Evolutionary conservation across 2,888 invertebrate species (phyloP).

Genomic region (Drosophila formosana): DNA sequence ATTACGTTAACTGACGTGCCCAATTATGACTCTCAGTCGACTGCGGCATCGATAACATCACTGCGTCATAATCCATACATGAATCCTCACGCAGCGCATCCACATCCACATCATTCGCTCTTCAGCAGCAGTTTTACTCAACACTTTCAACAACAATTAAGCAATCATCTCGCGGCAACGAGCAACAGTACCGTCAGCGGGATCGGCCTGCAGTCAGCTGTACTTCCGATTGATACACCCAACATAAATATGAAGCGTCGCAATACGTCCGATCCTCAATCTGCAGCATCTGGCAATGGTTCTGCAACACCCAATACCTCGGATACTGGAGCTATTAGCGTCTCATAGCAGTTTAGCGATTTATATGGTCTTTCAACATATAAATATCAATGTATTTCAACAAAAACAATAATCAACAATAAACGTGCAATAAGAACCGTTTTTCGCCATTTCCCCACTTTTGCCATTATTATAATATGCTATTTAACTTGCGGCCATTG

Average conservation of each 20-base stretch:
- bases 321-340: constrained; percentile 84
- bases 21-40: constrained; percentile 24
- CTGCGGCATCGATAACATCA: constrained; percentile 29
- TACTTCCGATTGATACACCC: constrained; percentile 40
- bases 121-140: constrained; percentile 79
- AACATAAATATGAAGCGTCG: constrained; percentile 54
- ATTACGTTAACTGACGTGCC: constrained; percentile 30
- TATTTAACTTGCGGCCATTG: constrained; percentile 58
- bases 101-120: constrained; percentile 53
- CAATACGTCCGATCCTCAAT: constrained; percentile 52
- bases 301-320: constrained; percentile 48
- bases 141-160: constrained; percentile 83
- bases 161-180: constrained; percentile 70
- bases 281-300: constrained; percentile 31
- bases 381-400: constrained; percentile 5
- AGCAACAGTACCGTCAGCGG: constrained; percentile 67
- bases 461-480: constrained; percentile 53
- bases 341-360: constrained; percentile 79
- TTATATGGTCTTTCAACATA: not conserved
- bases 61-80: constrained; percentile 41
- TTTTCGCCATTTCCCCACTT: constrained; percentile 17
- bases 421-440: constrained; percentile 53
- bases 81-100: constrained; percentile 18
- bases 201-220: not conserved
- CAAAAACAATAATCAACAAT: constrained; percentile 20